Conservation (phyloP, 2,888 invertebrate species). For the Aricia artaxerxes region DNA sequence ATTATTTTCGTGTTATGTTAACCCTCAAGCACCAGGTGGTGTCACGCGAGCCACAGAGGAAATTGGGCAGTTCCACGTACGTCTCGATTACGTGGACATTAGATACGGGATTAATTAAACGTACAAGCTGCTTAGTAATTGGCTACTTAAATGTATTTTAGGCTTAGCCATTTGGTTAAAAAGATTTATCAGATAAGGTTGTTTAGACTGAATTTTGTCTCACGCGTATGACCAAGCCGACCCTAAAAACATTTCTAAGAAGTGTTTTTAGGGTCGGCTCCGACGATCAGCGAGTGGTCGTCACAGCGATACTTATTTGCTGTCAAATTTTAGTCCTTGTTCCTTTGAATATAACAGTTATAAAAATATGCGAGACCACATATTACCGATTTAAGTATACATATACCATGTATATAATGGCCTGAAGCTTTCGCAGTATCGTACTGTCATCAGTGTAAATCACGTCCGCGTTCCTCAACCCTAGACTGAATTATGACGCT, state of each 20-base stretch:
- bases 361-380: neutral
- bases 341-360: neutral
- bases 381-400: neutral
- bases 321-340: neutral
- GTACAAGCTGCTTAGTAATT: neutral
- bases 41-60: neutral
- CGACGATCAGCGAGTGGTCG: no score
- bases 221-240: no score
- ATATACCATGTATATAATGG: no score
- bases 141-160: neutral
- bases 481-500: slow-evolving; percentile 9
- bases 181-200: neutral
- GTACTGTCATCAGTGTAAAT: neutral
- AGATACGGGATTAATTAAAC: slow-evolving; percentile 3
- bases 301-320: no score
- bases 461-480: neutral
- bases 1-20: neutral
- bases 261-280: neutral
- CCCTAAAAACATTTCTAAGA: no score
- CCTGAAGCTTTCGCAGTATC: neutral
- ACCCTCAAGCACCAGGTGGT: neutral
- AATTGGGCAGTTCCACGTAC: slow-evolving; percentile 15
- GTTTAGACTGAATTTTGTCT: neutral
- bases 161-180: neutral
- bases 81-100: slow-evolving; percentile 6